Conservation (phyloP, 2,888 invertebrate genomes). For the Ectemnius cavifrons region DNA sequence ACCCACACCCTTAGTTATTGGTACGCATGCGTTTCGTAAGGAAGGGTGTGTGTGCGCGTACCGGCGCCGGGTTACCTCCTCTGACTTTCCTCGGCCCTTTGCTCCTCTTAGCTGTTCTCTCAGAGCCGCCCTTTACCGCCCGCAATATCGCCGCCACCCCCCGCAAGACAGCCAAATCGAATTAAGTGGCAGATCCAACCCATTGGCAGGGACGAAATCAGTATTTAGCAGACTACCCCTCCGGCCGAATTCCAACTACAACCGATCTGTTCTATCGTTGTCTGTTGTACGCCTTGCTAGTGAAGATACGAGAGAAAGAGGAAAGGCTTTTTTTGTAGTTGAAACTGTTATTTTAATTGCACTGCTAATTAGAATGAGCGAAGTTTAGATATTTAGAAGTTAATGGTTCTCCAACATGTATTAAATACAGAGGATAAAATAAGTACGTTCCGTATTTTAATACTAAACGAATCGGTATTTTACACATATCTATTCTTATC, state of each 20-base stretch:
- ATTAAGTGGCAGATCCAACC: conserved; percentile 54
- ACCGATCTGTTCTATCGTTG: too few species aligned
- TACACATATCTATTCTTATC: too few species aligned
- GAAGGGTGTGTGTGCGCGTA: conserved; percentile 30
- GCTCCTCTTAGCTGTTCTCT: conserved; percentile 17
- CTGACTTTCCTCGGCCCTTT: conserved; percentile 22
- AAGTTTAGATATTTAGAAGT: too few species aligned
- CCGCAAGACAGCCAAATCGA: conserved; percentile 53
- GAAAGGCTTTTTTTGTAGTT: too few species aligned
- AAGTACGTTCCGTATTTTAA: too few species aligned
- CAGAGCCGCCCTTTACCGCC: conserved; percentile 26
- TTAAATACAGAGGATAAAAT: too few species aligned
- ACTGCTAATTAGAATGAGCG: too few species aligned
- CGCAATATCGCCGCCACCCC: conserved; percentile 51
- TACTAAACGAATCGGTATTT: too few species aligned
- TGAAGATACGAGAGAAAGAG: too few species aligned
- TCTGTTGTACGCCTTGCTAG: too few species aligned
- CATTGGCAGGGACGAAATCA: conserved; percentile 55
- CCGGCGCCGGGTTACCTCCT: conserved; percentile 34
- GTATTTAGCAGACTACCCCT: conserved; percentile 28
- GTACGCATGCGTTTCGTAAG: conserved; percentile 17
- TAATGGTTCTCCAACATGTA: too few species aligned
- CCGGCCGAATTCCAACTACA: background rate
- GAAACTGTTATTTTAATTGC: too few species aligned
- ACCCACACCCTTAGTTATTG: conserved; percentile 23